These are phyloP conservation scores for Latrodectus geometricus DNA, from an alignment of 1,140 invertebrate species.

Conservation along the genomic window DNA sequence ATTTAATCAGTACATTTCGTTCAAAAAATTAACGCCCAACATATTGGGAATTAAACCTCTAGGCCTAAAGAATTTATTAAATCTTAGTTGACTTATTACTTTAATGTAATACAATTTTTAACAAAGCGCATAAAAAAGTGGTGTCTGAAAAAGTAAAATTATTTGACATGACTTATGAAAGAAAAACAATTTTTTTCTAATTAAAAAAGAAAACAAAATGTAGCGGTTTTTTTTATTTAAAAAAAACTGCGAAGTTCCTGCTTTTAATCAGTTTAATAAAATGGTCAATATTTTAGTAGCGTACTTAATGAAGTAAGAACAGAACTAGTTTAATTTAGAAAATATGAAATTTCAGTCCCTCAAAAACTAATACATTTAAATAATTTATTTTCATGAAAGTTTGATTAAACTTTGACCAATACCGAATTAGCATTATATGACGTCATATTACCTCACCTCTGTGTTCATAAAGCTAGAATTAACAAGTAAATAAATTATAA, in stretches of 20 bases:
- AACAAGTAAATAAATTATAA: too few relatives aligned
- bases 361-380: too few relatives aligned
- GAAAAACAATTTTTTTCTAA: constrained; percentile 6
- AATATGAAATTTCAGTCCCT: too few relatives aligned
- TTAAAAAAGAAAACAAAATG: neutral
- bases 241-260: neutral
- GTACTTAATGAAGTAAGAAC: neutral
- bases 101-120: constrained; percentile 33
- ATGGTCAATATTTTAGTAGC: constrained; percentile 10
- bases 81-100: constrained; percentile 28
- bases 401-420: too few relatives aligned
- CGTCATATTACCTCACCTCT: too few relatives aligned
- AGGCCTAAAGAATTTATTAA: constrained; percentile 36
- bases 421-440: too few relatives aligned
- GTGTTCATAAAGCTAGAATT: too few relatives aligned
- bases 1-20: constrained; percentile 49
- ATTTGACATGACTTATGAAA: too few relatives aligned
- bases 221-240: neutral
- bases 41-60: constrained; percentile 29
- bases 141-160: constrained; percentile 13
- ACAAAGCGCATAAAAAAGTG: constrained; percentile 2
- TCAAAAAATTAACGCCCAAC: constrained; percentile 45
- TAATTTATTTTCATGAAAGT: too few relatives aligned
- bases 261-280: constrained; percentile 36
- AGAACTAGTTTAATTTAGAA: neutral